A percentile compares a stretch with the other conserved stretches of the same genome.
Conservation (phyloP, 2,888 invertebrate genomes). For the Ptilodon capucinus region DNA sequence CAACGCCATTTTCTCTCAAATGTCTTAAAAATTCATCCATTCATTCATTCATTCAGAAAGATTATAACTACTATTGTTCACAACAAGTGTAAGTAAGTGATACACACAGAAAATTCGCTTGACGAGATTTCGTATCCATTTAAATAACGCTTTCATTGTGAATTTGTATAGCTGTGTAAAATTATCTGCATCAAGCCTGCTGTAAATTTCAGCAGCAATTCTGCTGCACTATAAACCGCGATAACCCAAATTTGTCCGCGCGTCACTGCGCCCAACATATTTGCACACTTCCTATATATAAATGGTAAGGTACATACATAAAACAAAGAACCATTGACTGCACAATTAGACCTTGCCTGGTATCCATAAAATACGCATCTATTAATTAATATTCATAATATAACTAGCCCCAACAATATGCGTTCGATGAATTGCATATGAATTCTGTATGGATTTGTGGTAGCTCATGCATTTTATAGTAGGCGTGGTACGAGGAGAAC, state of each 20-base stretch:
- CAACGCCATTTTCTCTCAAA: too few species aligned
- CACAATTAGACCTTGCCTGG: conserved; percentile 46
- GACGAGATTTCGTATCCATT: too few species aligned
- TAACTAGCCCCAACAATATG: conserved; percentile 55
- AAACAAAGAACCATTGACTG: conserved; percentile 57
- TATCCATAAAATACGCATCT: conserved; percentile 37
- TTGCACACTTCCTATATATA: conserved; percentile 45
- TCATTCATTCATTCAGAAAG: too few species aligned
- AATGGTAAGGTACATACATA: conserved; percentile 38
- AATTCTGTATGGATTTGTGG: conserved; percentile 61
- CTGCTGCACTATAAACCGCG: conserved; percentile 29
- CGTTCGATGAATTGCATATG: conserved; percentile 66
- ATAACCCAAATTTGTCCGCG: conserved; percentile 30
- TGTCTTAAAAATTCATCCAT: too few species aligned
- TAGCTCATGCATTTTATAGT: conserved; percentile 63
- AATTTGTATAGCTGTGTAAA: too few species aligned
- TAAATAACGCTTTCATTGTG: too few species aligned
- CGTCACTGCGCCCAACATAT: conserved; percentile 19
- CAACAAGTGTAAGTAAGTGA: too few species aligned
- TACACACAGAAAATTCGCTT: too few species aligned
- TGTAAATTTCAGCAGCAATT: not conserved
- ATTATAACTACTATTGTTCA: too few species aligned
- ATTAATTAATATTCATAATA: conserved; percentile 65
- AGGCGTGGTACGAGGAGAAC: conserved; percentile 50
- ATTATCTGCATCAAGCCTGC: not conserved